Percentiles rank a stretch among this genome's conserved stretches.
Evolutionary conservation across 2,797 vertebrate species (phyloP).

Genomic region (Xiphophorus birchmanni): DNA sequence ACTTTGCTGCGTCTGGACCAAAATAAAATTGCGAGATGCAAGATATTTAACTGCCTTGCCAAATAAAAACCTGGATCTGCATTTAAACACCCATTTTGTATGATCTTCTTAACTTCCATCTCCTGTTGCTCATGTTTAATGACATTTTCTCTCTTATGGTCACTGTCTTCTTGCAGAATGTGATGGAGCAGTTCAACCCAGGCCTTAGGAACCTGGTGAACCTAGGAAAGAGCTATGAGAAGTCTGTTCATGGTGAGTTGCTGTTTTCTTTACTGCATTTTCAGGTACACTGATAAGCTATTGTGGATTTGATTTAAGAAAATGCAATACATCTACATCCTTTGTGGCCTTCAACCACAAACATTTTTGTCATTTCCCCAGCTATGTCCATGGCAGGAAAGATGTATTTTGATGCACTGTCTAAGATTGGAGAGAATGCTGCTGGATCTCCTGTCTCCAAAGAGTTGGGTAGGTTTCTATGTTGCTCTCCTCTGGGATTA

Average conservation of each 20-base stretch:
- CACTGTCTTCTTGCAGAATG: conserved; percentile 84
- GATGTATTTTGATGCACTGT: conserved; percentile 94
- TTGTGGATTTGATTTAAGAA: neutral
- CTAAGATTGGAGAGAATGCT: conserved; percentile 94
- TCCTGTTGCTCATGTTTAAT: neutral
- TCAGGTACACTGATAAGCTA: neutral
- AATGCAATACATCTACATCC: neutral
- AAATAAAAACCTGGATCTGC: neutral
- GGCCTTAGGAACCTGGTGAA: conserved; percentile 96
- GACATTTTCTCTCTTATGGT: neutral
- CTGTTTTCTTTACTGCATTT: neutral
- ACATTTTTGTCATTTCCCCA: conserved; percentile 68
- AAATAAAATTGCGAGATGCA: neutral
- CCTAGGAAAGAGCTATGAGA: conserved; percentile 97
- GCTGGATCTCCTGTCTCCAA: conserved; percentile 93
- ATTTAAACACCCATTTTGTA: neutral
- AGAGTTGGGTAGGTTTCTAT: conserved; percentile 89
- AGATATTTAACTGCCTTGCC: neutral
- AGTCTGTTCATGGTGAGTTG: conserved; percentile 91
- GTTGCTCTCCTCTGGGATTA: conserved; percentile 27
- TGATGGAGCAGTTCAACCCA: conserved; percentile 99
- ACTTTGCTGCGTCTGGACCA: neutral
- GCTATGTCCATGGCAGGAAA: conserved; percentile 94
- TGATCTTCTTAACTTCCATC: neutral
- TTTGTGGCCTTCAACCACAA: conserved; percentile 22